A percentile compares a stretch with the other conserved stretches of the same genome.
These are phyloP conservation scores for Eubucco bourcierii DNA, from an alignment of 2,113 vertebrate species.

Conservation along the genomic window DNA sequence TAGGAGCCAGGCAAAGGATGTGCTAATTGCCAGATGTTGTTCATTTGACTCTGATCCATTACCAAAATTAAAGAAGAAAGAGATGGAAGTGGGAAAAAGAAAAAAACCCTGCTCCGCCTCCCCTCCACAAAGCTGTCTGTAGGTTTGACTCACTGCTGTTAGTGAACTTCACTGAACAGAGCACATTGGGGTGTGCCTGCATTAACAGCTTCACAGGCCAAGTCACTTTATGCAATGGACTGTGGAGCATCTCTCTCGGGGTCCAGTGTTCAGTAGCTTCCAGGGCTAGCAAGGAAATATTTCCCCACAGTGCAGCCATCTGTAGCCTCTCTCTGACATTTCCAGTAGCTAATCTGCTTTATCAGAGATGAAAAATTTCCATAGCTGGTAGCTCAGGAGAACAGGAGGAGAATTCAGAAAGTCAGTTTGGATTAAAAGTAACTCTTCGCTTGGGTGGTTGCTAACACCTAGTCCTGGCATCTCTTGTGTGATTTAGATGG, in stretches of 20 bases:
- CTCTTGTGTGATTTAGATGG: neutral
- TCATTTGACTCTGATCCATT: conserved; percentile 70
- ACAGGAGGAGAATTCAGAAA: conserved; percentile 31
- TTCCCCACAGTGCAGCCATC: conserved; percentile 67
- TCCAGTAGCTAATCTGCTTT: conserved; percentile 51
- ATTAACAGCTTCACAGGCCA: conserved; percentile 38
- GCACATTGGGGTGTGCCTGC: conserved; percentile 46
- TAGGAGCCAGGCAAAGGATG: conserved; percentile 59
- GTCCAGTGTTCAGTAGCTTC: neutral
- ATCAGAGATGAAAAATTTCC: conserved; percentile 37
- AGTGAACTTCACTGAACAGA: neutral
- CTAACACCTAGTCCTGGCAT: neutral
- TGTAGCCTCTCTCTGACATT: conserved; percentile 57
- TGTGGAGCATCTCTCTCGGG: conserved; percentile 62
- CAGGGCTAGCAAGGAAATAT: conserved; percentile 46
- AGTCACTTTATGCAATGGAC: conserved; percentile 57
- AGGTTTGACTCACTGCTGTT: neutral
- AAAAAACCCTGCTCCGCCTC: neutral
- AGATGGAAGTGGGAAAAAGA: neutral
- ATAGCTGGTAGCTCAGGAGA: conserved; percentile 33
- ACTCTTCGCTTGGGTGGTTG: conserved; percentile 9
- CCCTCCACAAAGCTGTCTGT: conserved; percentile 35
- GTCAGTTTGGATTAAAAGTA: conserved; percentile 31
- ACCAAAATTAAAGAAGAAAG: conserved; percentile 53
- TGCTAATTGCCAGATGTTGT: conserved; percentile 76